phyloP scores from a whole-genome alignment of 2,888 invertebrate genomes.

The Rotaria magnacalcarata region DNA sequence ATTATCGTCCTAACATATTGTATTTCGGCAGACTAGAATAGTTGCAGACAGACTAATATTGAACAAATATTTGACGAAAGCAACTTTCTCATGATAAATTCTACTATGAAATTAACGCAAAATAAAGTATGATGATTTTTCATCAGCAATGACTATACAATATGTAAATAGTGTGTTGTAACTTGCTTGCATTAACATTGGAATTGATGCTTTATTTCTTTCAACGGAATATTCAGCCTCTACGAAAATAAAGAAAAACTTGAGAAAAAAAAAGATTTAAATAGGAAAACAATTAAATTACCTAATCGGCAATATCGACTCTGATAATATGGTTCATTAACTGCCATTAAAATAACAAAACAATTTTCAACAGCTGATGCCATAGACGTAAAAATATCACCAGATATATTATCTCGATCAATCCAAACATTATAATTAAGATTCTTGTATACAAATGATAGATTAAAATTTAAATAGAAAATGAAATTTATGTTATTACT shows the following conservation, averaged over 20 bases:
- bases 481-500: background rate
- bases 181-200: background rate
- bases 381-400: background rate
- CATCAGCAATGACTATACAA: no score
- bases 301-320: slow-evolving; percentile 37
- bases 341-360: slow-evolving; percentile 26
- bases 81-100: no score
- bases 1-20: no score
- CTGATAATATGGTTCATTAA: background rate
- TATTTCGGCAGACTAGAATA: no score
- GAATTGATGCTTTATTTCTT: background rate
- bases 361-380: slow-evolving; percentile 28
- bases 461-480: background rate
- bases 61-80: no score
- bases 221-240: slow-evolving; percentile 36
- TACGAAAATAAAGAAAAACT: background rate
- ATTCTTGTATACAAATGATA: background rate
- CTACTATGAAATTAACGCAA: no score
- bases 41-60: no score
- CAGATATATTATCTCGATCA: background rate
- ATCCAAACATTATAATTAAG: background rate
- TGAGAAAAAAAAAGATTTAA: background rate
- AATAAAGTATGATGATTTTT: no score
- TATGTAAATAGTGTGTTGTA: no score
- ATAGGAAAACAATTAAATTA: background rate